These are phyloP conservation scores for Furnarius figulus DNA, from an alignment of 2,113 vertebrate species.

Conservation along the genomic window DNA sequence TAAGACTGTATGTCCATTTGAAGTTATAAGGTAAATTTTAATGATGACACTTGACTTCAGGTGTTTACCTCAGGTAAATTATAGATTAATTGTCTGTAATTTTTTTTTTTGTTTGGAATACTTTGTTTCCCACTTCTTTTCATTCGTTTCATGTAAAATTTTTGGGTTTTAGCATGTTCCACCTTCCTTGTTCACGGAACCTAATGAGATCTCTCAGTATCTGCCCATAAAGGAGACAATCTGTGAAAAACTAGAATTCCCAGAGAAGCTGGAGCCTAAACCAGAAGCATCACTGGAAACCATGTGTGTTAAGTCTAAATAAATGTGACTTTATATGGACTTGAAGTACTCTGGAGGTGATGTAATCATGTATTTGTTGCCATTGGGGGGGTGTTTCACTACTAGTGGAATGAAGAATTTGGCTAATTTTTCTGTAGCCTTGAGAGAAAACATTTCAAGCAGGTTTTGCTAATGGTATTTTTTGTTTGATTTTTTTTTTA, in stretches of 20 bases:
- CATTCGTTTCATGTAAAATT: not conserved
- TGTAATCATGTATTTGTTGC: conserved; percentile 10
- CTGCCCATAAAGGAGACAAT: conserved; percentile 86
- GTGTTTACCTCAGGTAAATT: not conserved
- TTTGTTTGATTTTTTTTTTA: not conserved
- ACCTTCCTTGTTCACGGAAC: conserved; percentile 88
- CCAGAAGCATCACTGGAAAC: conserved; percentile 38
- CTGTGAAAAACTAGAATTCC: conserved; percentile 90
- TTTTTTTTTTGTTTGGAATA: not conserved
- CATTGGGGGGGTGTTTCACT: conserved; percentile 7
- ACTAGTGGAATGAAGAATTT: conserved; percentile 57
- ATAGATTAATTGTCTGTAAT: not conserved
- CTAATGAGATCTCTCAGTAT: conserved; percentile 93
- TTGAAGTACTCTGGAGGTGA: conserved; percentile 30
- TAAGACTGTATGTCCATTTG: not conserved
- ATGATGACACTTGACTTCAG: not conserved
- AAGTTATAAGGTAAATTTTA: not conserved
- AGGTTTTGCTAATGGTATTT: conserved; percentile 37
- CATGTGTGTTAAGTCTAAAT: conserved; percentile 52
- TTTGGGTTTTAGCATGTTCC: conserved; percentile 82
- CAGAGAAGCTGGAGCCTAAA: conserved; percentile 65
- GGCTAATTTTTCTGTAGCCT: conserved; percentile 74
- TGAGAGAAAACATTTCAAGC: conserved; percentile 56
- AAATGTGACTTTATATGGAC: conserved; percentile 26
- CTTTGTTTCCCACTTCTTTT: not conserved